A percentile compares a stretch with the other conserved stretches of the same genome.
These are phyloP conservation scores for Chalcosyrphus nemorum DNA, from an alignment of 2,888 invertebrate genomes.

Conservation along the genomic window DNA sequence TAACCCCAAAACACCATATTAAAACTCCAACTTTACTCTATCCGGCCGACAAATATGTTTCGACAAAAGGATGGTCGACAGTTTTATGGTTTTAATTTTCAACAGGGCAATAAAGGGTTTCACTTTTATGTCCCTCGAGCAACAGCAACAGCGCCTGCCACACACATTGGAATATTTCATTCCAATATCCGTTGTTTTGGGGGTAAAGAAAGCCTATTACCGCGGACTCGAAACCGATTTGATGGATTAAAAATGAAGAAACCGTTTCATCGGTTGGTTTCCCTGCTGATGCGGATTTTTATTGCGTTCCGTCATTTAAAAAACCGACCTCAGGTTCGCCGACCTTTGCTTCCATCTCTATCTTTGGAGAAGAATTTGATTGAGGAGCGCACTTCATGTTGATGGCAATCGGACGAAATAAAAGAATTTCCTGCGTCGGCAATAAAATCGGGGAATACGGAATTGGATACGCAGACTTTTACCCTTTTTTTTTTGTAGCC, in stretches of 20 bases:
- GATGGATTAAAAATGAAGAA: slow-evolving; percentile 65
- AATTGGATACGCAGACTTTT: slow-evolving; percentile 6
- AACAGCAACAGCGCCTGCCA: background rate
- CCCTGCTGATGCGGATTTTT: slow-evolving; percentile 24
- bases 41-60: background rate
- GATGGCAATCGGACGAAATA: slow-evolving; percentile 45
- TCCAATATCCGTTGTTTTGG: slow-evolving; percentile 21
- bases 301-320: slow-evolving; percentile 4
- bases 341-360: slow-evolving; percentile 22
- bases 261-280: slow-evolving; percentile 39
- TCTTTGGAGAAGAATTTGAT: slow-evolving; percentile 50
- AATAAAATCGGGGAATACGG: slow-evolving; percentile 13
- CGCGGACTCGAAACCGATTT: slow-evolving; percentile 50
- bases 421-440: slow-evolving; percentile 56
- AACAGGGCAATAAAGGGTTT: slow-evolving; percentile 70
- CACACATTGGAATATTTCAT: slow-evolving; percentile 22
- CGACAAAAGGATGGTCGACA: slow-evolving; percentile 29
- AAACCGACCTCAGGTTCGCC: slow-evolving; percentile 40
- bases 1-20: slow-evolving; percentile 43
- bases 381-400: slow-evolving; percentile 24
- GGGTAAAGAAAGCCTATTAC: slow-evolving; percentile 9
- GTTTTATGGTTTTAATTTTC: slow-evolving; percentile 72
- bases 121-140: slow-evolving; percentile 41
- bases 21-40: background rate
- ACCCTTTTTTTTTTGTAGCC: slow-evolving; percentile 10